Percentiles rank a stretch among this genome's conserved stretches.
Evolutionary conservation across 2,797 vertebrate species (phyloP).

Genomic region (Ctenopoma kingsleyae): DNA sequence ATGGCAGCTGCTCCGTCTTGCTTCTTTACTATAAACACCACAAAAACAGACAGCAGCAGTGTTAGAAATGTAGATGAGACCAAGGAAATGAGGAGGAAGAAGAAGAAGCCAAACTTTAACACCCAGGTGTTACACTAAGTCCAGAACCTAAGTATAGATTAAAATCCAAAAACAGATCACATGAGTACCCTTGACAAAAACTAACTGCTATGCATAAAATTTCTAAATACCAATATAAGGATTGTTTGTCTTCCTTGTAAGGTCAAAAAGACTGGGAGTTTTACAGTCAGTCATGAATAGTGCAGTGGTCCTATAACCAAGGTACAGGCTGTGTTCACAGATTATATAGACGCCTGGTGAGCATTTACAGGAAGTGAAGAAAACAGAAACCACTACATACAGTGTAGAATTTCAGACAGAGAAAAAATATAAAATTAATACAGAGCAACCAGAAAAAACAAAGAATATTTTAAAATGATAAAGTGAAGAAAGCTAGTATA

Average conservation of each 20-base stretch:
- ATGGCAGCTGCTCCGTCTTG: conserved; percentile 98
- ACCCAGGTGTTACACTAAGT: conserved; percentile 26
- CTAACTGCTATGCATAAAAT: conserved; percentile 12
- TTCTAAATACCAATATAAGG: conserved; percentile 2
- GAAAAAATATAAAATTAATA: background rate
- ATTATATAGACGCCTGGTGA: conserved; percentile 6
- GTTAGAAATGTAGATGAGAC: conserved; percentile 44
- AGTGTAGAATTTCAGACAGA: conserved; percentile 1
- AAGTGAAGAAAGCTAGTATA: background rate
- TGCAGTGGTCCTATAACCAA: conserved; percentile 7
- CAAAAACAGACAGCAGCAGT: conserved; percentile 38
- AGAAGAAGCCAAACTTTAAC: conserved; percentile 15
- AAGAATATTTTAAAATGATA: background rate
- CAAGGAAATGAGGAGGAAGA: conserved; percentile 10
- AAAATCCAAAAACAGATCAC: conserved; percentile 27
- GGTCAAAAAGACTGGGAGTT: conserved; percentile 3
- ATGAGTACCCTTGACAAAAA: conserved; percentile 8
- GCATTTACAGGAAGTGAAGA: conserved; percentile 1
- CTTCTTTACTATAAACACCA: conserved; percentile 92
- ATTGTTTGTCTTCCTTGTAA: conserved; percentile 8
- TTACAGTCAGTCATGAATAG: conserved; percentile 10
- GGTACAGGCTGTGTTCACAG: background rate
- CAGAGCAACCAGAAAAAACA: conserved; percentile 9
- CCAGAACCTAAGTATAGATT: conserved; percentile 4
- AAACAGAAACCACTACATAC: background rate